These are phyloP conservation scores for Metridium senile DNA, from an alignment of 92 coral and sea anemone species.

Conservation along the genomic window DNA sequence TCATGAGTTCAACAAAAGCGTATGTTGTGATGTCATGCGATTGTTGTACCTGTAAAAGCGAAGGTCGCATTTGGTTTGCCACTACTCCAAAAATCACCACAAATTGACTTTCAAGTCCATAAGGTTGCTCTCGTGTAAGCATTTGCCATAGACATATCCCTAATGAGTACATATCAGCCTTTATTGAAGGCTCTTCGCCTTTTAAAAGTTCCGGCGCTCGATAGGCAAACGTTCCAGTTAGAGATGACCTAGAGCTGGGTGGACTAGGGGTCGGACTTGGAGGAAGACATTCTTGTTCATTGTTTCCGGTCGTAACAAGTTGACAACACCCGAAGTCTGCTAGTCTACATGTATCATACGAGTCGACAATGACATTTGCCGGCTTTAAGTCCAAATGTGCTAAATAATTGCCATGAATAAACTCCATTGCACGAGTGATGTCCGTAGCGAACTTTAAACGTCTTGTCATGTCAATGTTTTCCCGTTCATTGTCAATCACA, in stretches of 20 bases:
- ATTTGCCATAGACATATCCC: slow-evolving; percentile 94
- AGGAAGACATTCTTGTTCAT: slow-evolving; percentile 40
- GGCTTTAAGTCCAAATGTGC: slow-evolving; percentile 93
- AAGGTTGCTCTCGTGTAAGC: slow-evolving; percentile 90
- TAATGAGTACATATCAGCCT: slow-evolving; percentile 91
- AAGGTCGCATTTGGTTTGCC: slow-evolving; percentile 84
- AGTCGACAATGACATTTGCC: slow-evolving; percentile 81
- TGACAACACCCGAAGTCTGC: slow-evolving; percentile 96
- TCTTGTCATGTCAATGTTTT: slow-evolving; percentile 56
- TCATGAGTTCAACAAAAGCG: slow-evolving; percentile 70
- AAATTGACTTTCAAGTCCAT: slow-evolving; percentile 88
- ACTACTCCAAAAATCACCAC: slow-evolving; percentile 96
- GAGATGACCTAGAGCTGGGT: slow-evolving; percentile 49
- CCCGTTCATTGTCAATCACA: slow-evolving; percentile 71
- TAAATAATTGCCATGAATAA: slow-evolving; percentile 68
- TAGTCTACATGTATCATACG: slow-evolving; percentile 74
- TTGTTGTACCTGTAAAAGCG: slow-evolving; percentile 41
- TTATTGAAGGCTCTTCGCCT: slow-evolving; percentile 78
- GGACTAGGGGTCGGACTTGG: slow-evolving; percentile 80
- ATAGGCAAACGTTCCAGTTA: slow-evolving; percentile 92
- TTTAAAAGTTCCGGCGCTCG: slow-evolving; percentile 91
- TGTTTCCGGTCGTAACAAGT: slow-evolving; percentile 55
- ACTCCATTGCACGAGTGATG: slow-evolving; percentile 76
- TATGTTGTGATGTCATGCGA: slow-evolving; percentile 26
- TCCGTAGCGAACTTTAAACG: slow-evolving; percentile 67